Evolutionary conservation across 2,888 invertebrate species (phyloP).

Genomic region (Leucozona laternaria): DNA sequence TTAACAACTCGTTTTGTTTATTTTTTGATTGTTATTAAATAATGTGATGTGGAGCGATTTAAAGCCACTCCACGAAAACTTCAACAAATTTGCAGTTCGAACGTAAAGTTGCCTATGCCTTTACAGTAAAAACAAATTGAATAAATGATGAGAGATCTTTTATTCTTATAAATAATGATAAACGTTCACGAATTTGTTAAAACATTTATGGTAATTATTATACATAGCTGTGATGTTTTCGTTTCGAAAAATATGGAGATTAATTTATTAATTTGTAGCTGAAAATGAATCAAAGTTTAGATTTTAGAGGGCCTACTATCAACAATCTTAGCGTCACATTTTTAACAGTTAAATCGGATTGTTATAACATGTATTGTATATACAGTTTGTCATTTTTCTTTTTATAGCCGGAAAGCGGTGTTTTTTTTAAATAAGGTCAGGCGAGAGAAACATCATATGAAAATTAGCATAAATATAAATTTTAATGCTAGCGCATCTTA

Average conservation of each 20-base stretch:
- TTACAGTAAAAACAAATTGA: slow-evolving; percentile 28
- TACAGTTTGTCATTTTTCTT: slow-evolving; percentile 45
- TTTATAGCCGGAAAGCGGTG: slow-evolving; percentile 22
- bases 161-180: slow-evolving; percentile 35
- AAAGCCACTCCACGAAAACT: slow-evolving; percentile 20
- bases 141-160: slow-evolving; percentile 46
- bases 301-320: slow-evolving; percentile 25
- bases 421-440: slow-evolving; percentile 46
- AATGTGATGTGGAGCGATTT: slow-evolving; percentile 46
- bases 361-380: slow-evolving; percentile 22
- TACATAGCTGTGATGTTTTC: slow-evolving; percentile 26
- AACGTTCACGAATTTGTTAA: slow-evolving; percentile 47
- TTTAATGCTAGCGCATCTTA: slow-evolving; percentile 35
- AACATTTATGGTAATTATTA: slow-evolving; percentile 58
- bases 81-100: slow-evolving; percentile 41
- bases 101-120: slow-evolving; percentile 7
- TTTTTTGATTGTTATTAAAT: slow-evolving; percentile 48
- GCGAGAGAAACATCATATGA: slow-evolving; percentile 8
- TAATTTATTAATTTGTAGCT: slow-evolving; percentile 54
- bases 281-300: slow-evolving; percentile 40
- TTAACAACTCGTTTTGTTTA: slow-evolving; percentile 58
- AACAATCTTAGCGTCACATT: slow-evolving; percentile 23
- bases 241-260: slow-evolving; percentile 25
- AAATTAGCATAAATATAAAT: slow-evolving; percentile 59
- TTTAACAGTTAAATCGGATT: slow-evolving; percentile 54